Percentiles rank a stretch among this genome's conserved stretches.
These are phyloP conservation scores for Philotrypesis tridentata DNA, from an alignment of 1,140 invertebrate species.

Conservation along the genomic window DNA sequence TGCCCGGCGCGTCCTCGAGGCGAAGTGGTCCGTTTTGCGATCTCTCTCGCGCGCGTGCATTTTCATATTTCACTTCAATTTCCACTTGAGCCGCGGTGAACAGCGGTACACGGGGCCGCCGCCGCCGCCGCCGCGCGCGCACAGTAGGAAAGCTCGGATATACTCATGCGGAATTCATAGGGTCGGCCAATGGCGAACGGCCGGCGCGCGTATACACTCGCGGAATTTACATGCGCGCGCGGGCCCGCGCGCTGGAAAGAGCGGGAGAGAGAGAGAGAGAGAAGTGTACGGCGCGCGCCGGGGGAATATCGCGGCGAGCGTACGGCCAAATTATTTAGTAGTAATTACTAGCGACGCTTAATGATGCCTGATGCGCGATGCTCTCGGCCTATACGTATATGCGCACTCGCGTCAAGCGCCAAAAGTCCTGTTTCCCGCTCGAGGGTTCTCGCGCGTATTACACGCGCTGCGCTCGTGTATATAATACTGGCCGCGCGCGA, in stretches of 20 bases:
- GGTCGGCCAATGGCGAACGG: conserved; percentile 56
- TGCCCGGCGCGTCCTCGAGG: neutral
- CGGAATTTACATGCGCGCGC: conserved; percentile 63
- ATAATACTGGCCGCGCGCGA: too few species aligned
- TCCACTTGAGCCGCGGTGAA: conserved; percentile 67
- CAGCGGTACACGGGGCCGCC: conserved; percentile 51
- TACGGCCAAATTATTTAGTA: conserved; percentile 63
- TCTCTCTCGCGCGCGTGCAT: conserved; percentile 52
- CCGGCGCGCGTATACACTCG: conserved; percentile 35
- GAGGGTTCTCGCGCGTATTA: neutral
- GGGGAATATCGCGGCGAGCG: conserved; percentile 55
- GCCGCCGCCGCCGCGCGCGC: too few species aligned
- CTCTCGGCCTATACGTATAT: too few species aligned
- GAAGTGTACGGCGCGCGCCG: conserved; percentile 38
- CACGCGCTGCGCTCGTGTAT: too few species aligned
- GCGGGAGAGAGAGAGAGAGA: neutral
- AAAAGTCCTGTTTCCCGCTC: conserved; percentile 44
- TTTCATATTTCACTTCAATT: conserved; percentile 72
- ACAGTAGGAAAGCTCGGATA: conserved; percentile 66
- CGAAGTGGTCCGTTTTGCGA: neutral
- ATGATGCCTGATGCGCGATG: conserved; percentile 49
- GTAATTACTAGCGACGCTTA: conserved; percentile 59
- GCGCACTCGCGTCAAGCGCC: conserved; percentile 14
- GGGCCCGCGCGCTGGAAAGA: conserved; percentile 32
- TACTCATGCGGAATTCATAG: conserved; percentile 70